Conservation (phyloP, 1,140 invertebrate genomes). For the Drosophila lacertosa region DNA sequence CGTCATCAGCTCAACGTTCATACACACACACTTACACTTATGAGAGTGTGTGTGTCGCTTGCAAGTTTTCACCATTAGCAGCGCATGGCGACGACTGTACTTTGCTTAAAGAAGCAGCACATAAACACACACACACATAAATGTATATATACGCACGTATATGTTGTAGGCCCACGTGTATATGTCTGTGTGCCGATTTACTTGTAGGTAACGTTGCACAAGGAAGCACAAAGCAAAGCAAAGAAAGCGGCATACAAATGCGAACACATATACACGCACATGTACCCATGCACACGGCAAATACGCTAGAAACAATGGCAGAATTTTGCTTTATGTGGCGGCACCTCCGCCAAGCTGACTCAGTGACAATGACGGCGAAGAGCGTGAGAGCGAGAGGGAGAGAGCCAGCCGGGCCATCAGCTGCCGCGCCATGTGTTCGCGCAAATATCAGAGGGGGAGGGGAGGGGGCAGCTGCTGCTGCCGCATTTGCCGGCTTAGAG, state of each 20-base stretch:
- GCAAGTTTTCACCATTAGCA: slow-evolving; percentile 73
- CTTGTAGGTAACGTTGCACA: slow-evolving; percentile 49
- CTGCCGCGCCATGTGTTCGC: slow-evolving; percentile 52
- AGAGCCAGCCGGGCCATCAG: slow-evolving; percentile 28
- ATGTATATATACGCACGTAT: slow-evolving; percentile 19
- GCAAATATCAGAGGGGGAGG: slow-evolving; percentile 33
- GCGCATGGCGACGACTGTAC: slow-evolving; percentile 65
- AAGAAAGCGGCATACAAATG: slow-evolving; percentile 53
- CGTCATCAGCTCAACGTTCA: slow-evolving; percentile 14
- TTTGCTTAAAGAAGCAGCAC: slow-evolving; percentile 45
- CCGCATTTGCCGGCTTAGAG: slow-evolving; percentile 37
- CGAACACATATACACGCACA: slow-evolving; percentile 5
- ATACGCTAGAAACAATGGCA: slow-evolving; percentile 57
- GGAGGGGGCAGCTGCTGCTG: slow-evolving; percentile 21
- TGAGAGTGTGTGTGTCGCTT: slow-evolving; percentile 45
- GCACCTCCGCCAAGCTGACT: slow-evolving; percentile 40
- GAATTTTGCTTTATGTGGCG: slow-evolving; percentile 46
- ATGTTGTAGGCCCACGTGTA: slow-evolving; percentile 33
- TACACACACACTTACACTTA: slow-evolving; percentile 7
- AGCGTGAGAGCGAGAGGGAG: slow-evolving; percentile 23
- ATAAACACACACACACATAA: slow-evolving; percentile 15
- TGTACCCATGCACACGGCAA: slow-evolving; percentile 5
- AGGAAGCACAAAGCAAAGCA: slow-evolving; percentile 50
- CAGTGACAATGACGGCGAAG: slow-evolving; percentile 10
- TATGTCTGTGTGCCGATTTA: slow-evolving; percentile 30